Evolutionary conservation across 1,140 invertebrate genomes (phyloP).

Genomic region (Leptinotarsa lineolata): DNA sequence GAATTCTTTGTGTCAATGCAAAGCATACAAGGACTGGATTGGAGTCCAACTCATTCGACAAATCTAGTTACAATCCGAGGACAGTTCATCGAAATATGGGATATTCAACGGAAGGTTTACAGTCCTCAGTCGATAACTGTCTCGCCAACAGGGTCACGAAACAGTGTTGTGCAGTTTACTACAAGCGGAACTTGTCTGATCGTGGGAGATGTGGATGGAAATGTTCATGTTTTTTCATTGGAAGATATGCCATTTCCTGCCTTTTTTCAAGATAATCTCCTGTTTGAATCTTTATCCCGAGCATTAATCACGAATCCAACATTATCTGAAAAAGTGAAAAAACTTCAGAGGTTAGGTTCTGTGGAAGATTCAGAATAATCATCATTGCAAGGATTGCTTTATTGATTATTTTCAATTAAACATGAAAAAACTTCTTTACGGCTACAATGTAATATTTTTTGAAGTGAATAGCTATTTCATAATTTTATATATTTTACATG

Average conservation of each 20-base stretch:
- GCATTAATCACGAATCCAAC: constrained; percentile 66
- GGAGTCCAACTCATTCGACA: constrained; percentile 82
- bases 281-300: constrained; percentile 60
- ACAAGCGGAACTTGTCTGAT: constrained; percentile 68
- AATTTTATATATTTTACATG: too few relatives aligned
- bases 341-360: constrained; percentile 53
- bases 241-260: constrained; percentile 71
- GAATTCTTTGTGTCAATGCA: constrained; percentile 61
- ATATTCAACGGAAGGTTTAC: constrained; percentile 68
- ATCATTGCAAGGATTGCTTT: too few relatives aligned
- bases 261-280: constrained; percentile 62
- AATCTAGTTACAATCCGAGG: constrained; percentile 77
- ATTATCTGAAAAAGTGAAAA: constrained; percentile 59
- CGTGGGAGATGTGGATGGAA: constrained; percentile 66
- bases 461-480: too few relatives aligned
- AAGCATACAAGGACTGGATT: constrained; percentile 70
- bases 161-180: constrained; percentile 63
- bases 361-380: background rate
- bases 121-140: constrained; percentile 65
- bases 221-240: constrained; percentile 67
- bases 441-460: too few relatives aligned
- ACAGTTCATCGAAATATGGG: constrained; percentile 74
- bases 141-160: constrained; percentile 56
- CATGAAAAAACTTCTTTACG: too few relatives aligned
- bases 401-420: too few relatives aligned